Evolutionary conservation across 2,797 vertebrate genomes (phyloP), one percentile per base, ranked within the genome.

Genomic region (Threskiornis aethiopicus): DNA sequence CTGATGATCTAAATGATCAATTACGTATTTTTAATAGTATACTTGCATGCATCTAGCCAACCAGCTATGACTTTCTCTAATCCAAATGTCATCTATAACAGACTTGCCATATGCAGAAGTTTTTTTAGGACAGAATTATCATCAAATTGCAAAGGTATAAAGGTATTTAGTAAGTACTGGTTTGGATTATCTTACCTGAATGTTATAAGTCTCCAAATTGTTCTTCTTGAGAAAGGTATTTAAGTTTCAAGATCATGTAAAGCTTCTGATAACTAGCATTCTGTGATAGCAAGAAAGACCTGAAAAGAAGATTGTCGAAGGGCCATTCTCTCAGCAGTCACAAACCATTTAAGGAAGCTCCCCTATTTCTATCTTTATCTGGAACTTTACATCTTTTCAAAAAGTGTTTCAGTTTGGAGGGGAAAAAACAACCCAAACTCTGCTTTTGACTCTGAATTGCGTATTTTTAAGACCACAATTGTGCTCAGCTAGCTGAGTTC

Each of bases 21-120:
- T 54, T 77, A 16, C 13, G 6, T 26, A 2, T 73, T 72, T 77
- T 73, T 76, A 41, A 39, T 29, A 55, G 33, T 16, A 16, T 10
- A 41, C 16, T 72, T 77, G 17, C 1, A 1, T 66, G 20, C 15
- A 64, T 71, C 57, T 42, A n/a, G 16, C 39, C 33, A 66, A 11
- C 73, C 21, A 73, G 16, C 57, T 85, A 4, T 47, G 31, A 35
- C 29, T 67, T 89, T 46, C n/a, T 83, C 46, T 46, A 64, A 62
- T 12, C 41, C 21, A 58, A 47, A 47, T 29, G 12, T 46, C n/a
- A 61, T 31, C 25, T 69, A 2, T 47, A 49, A 33, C 41, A 54
- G 39, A 31, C 24, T 66, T 0, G 0, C 19, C 7, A 24, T 7
- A 31, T 3, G 10, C 33, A 61, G 29, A 33, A 15, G 5, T 12